Base-by-base conservation (phyloP, 1,140 invertebrate species). In the Thaumetopoea pityocampa region DNA sequence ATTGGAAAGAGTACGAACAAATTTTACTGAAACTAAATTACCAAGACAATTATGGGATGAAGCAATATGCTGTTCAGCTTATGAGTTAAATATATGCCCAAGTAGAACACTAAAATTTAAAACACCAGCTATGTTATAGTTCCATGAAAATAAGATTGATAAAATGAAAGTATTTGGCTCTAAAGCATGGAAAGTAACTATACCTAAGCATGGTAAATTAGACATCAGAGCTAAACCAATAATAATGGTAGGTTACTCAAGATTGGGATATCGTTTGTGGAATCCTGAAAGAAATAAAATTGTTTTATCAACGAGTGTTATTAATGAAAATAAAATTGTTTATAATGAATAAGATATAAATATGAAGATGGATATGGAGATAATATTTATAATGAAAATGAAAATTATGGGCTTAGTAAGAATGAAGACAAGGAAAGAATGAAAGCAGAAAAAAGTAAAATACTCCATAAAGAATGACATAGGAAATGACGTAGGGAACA, bases 171-270 rank as follows among this genome's bases (percentile, higher is more conserved):
- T 37, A 14, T 61, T 61, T 45, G 57, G 49, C 2, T 10, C 24
- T 11, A 43, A 43, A 36, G 48, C 10, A 11, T 55, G 38, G 37
- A 16, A 12, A 2, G 6, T 23, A 5, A 19, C 28, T 14, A n/a
- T 46, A 16, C 45, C 49, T 22, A 46, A 10, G 29, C 32, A 7
- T 15, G 20, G 19, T 4, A 61, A 61, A 18, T 28, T 51, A 5
- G 38, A 46, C 5, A 4, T 6, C 9, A 44, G 48, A 48, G 45
- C 35, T 20, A 38, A 23, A 20, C 9, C 23, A 30, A 32, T 34
- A 11, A 49, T 28, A 42, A 45, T 62, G 35, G 28, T 62, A 19
- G 59, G 53, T 18, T 62, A 62, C 42, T 20, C 11, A 12, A 20
- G 7, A 15, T 43, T 18, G 26, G 54, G 54, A 8, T 57, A 51